Percentiles rank a stretch among this genome's conserved stretches.
Evolutionary conservation across 2,888 invertebrate species (phyloP).

Genomic region (Beris morrisii): DNA sequence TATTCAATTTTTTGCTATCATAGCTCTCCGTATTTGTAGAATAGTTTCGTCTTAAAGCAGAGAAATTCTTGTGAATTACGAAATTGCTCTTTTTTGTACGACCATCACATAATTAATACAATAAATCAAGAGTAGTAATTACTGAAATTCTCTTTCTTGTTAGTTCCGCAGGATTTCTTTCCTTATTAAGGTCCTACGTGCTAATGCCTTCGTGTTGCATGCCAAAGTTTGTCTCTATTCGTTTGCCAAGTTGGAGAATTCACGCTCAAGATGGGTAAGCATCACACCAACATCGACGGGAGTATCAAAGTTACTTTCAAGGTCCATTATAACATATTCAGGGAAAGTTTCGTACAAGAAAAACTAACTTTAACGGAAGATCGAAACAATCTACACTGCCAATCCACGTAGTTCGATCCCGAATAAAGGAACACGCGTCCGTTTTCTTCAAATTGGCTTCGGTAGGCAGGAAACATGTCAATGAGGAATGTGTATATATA

Average conservation of each 20-base stretch:
- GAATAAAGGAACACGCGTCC: too few species aligned
- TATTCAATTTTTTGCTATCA: neutral
- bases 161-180: neutral
- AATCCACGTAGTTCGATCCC: too few species aligned
- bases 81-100: constrained; percentile 1
- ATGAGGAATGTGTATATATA: neutral
- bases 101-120: constrained; percentile 11
- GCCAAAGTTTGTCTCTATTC: constrained; percentile 9
- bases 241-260: constrained; percentile 2
- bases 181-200: neutral
- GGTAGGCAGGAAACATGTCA: neutral
- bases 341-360: neutral
- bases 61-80: neutral
- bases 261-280: neutral
- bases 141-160: neutral
- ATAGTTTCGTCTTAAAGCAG: neutral
- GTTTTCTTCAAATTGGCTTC: too few species aligned
- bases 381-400: constrained; percentile 8
- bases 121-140: constrained; percentile 23
- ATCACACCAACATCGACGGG: neutral
- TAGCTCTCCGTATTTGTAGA: neutral
- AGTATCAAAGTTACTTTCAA: constrained; percentile 3
- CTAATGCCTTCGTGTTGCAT: neutral
- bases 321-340: constrained; percentile 13
- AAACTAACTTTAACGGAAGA: constrained; percentile 1